Evolutionary conservation across 1,140 invertebrate species (phyloP), one percentile per base, ranked within the genome.

Genomic region (Euura saliciscinereae): DNA sequence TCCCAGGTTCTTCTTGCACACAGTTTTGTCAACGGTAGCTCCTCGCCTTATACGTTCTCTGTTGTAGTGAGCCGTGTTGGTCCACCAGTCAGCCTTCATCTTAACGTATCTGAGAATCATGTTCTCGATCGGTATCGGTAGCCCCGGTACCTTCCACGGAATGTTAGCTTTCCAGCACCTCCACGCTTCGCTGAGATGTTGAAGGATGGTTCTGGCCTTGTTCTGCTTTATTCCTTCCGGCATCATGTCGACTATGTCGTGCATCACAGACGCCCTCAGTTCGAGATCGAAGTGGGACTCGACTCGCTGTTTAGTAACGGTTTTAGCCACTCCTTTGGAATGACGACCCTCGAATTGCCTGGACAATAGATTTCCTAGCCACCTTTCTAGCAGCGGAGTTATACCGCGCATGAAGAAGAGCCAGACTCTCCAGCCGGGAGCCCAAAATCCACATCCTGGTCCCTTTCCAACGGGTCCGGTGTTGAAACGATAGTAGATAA

Each of bases 61-160:
- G 88, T 99, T 99, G 85, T 99, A 99, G 88, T 99, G 99, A 2
- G 98, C 98, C 1, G 99, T 99, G 86, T 99, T 99, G 0, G 99
- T 99, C 99, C 99, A 99, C 99, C 99, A 99, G 87, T 99, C 99
- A 1, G 99, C 98, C 85, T 99, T 99, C 93, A 99, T 99, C 86
- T 99, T 99, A 0, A 99, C 98, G 86, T 99, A 99, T 65, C 99
- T 92, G 28, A 99, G 90, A 78, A 99, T 99, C 98, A 99, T 99
- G 86, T 99, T 99, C 88, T 99, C 99, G 80, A 99, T 99, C 0
- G 99, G 99, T 66, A 97, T 99, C 0, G 99, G 99, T 6, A 99
- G 87, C 4, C 98, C 98, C 7, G 99, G 99, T 2, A 99, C 97
- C 90, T 99, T 99, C 99, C 99, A 99, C 0, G 99, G 99, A 82